These are phyloP conservation scores for Cryptotermes secundus DNA, from an alignment of 1,140 invertebrate genomes.

Conservation along the genomic window DNA sequence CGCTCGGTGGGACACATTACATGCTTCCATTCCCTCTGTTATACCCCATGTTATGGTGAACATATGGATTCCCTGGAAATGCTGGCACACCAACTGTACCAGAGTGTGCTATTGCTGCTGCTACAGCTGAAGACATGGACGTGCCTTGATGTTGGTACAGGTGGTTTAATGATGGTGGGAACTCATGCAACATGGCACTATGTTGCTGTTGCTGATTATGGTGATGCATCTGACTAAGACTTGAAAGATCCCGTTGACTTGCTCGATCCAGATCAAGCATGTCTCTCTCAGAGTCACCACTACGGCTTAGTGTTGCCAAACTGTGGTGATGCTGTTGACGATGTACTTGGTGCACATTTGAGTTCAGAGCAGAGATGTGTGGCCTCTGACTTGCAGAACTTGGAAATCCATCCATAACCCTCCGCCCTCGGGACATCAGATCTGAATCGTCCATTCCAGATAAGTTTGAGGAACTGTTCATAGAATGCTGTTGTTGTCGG, in stretches of 20 bases:
- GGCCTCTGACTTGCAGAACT: neutral
- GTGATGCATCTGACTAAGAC: constrained; percentile 26
- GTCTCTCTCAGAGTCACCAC: constrained; percentile 4
- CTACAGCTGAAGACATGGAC: constrained; percentile 30
- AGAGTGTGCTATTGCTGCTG: constrained; percentile 34
- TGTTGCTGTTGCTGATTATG: constrained; percentile 23
- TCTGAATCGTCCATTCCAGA: constrained; percentile 28
- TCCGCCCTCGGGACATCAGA: neutral
- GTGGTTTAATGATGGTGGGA: constrained; percentile 31
- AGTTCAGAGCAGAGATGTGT: constrained; percentile 1
- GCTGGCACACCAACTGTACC: constrained; percentile 32
- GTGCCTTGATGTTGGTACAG: constrained; percentile 24
- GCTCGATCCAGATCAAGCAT: constrained; percentile 23
- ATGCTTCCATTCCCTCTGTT: constrained; percentile 25
- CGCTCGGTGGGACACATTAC: neutral
- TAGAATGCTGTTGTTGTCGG: neutral
- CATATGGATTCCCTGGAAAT: constrained; percentile 32
- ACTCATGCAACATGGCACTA: constrained; percentile 23
- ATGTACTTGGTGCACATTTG: constrained; percentile 2
- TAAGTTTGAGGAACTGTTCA: neutral
- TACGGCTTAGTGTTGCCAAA: neutral
- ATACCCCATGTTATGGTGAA: constrained; percentile 33
- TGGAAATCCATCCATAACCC: constrained; percentile 5
- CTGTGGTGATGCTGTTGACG: constrained; percentile 20
- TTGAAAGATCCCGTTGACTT: constrained; percentile 7